These are phyloP conservation scores for Oncorhynchus mykiss DNA, from an alignment of 2,113 vertebrate genomes.

Conservation along the genomic window DNA sequence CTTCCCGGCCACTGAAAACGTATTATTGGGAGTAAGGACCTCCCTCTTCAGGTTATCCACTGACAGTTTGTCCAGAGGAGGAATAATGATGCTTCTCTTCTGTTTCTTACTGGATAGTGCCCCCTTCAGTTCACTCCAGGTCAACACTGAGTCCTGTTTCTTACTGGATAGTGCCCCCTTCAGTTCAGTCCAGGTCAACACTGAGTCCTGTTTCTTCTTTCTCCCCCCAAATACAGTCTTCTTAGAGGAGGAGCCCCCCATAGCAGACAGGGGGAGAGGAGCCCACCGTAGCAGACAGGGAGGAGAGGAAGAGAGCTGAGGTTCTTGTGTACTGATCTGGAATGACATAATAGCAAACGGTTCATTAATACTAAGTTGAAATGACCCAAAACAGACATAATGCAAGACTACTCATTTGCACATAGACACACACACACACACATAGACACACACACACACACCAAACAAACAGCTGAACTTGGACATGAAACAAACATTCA, in stretches of 20 bases:
- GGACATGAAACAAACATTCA: too few relatives aligned
- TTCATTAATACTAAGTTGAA: too few relatives aligned
- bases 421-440: too few relatives aligned
- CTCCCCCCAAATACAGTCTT: conserved; percentile 8
- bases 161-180: conserved; percentile 39
- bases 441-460: too few relatives aligned
- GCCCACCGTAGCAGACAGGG: conserved; percentile 43
- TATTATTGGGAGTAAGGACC: conserved; percentile 23
- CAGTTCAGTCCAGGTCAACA: conserved; percentile 38
- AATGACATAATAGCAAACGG: too few relatives aligned
- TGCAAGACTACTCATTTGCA: too few relatives aligned
- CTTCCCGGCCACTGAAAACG: conserved; percentile 19
- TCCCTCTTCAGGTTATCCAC: too few relatives aligned
- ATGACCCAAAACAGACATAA: too few relatives aligned
- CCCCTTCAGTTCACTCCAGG: conserved; percentile 40
- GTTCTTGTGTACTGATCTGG: too few relatives aligned
- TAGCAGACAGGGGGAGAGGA: conserved; percentile 11
- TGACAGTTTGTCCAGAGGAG: too few relatives aligned
- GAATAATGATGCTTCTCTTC: conserved; percentile 6
- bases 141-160: conserved; percentile 25
- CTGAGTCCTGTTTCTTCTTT: conserved; percentile 32
- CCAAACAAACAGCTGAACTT: too few relatives aligned
- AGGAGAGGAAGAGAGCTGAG: background rate
- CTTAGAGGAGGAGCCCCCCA: conserved; percentile 52
- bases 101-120: conserved; percentile 43